Evolutionary conservation across 2,797 vertebrate species (phyloP).

Genomic region (Gallinago solitaria): DNA sequence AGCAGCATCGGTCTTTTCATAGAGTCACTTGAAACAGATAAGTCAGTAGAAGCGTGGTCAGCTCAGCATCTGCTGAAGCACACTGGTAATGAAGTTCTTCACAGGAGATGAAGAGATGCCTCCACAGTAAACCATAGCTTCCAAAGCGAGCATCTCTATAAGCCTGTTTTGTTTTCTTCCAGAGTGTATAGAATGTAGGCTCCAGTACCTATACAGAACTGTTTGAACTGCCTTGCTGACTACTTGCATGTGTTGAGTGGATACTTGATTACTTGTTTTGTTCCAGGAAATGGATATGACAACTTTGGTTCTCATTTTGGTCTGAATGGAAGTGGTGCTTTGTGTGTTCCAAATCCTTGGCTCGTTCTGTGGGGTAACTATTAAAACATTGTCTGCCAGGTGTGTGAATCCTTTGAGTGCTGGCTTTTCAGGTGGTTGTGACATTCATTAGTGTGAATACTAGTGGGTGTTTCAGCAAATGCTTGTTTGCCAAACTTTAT

Average conservation of each 20-base stretch:
- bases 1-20: background rate
- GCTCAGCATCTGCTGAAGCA: background rate
- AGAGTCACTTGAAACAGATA: background rate
- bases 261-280: background rate
- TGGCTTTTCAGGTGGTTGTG: background rate
- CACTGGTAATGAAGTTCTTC: background rate
- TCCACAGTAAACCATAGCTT: background rate
- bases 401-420: background rate
- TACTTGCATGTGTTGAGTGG: background rate
- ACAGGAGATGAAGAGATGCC: background rate
- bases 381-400: background rate
- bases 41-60: background rate
- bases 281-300: background rate
- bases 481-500: background rate
- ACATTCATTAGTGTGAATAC: background rate
- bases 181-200: background rate
- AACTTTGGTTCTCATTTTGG: background rate
- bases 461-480: slow-evolving; percentile 5
- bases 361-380: background rate
- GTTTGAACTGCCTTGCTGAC: background rate
- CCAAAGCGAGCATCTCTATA: background rate
- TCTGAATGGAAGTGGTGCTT: background rate
- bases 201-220: background rate
- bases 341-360: background rate
- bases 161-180: background rate